Conservation (phyloP, 2,888 invertebrate genomes). For the Drosophila differens region DNA sequence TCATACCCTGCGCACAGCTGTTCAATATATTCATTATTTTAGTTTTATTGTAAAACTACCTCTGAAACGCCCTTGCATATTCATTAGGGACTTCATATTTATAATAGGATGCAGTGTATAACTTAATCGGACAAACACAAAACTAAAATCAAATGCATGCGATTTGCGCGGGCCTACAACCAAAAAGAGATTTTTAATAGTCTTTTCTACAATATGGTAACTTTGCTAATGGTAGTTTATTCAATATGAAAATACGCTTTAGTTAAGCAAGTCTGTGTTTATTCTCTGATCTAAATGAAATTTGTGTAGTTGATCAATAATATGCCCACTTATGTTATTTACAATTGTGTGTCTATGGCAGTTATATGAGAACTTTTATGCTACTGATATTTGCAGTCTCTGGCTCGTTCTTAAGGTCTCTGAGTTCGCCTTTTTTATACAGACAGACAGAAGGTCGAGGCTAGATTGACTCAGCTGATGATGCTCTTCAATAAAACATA, state of each 20-base stretch:
- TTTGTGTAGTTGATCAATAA: neutral
- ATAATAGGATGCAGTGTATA: too few species aligned
- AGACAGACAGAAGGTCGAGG: neutral
- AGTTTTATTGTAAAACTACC: neutral
- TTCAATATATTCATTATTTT: neutral
- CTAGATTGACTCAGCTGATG: neutral
- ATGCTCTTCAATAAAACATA: neutral
- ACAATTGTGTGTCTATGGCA: neutral
- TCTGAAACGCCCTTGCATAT: neutral
- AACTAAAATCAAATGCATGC: neutral
- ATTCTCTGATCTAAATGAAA: neutral
- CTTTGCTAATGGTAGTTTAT: neutral
- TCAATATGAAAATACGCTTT: neutral
- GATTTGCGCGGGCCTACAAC: too few species aligned
- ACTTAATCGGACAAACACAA: neutral
- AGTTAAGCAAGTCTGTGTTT: neutral
- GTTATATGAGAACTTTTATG: neutral
- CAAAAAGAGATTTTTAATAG: neutral
- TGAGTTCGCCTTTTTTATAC: neutral
- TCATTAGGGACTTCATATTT: neutral
- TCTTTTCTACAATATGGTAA: neutral
- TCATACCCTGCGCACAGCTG: neutral
- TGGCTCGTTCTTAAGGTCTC: neutral
- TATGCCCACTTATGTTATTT: too few species aligned
- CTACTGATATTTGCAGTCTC: neutral